These are phyloP conservation scores for Parus major DNA, from an alignment of 2,113 vertebrate genomes.

Conservation along the genomic window DNA sequence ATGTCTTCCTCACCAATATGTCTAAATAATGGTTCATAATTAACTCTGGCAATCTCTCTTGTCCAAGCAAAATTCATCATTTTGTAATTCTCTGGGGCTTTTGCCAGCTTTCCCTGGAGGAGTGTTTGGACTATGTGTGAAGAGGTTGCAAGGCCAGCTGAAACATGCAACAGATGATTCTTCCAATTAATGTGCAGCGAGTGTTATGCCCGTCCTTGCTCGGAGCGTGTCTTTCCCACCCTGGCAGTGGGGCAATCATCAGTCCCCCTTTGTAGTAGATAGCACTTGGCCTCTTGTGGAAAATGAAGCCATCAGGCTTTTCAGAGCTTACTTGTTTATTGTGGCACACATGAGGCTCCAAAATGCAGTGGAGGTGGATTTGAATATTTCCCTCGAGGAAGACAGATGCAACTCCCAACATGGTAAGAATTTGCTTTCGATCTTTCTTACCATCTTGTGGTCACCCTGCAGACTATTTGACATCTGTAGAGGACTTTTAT, in stretches of 20 bases:
- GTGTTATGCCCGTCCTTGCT: neutral
- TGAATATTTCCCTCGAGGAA: neutral
- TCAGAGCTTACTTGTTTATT: neutral
- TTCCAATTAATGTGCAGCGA: neutral
- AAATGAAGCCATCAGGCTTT: neutral
- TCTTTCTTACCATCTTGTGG: neutral
- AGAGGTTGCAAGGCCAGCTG: conserved; percentile 11
- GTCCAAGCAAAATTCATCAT: conserved; percentile 44
- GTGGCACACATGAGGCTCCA: neutral
- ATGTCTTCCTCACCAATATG: conserved; percentile 51
- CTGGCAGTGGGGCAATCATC: neutral
- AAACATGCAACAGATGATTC: neutral
- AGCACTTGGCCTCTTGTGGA: neutral
- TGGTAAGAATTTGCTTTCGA: neutral
- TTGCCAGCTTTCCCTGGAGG: conserved; percentile 1
- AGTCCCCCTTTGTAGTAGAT: neutral
- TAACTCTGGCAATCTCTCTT: conserved; percentile 48
- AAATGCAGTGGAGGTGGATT: neutral
- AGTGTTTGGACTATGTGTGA: conserved; percentile 30
- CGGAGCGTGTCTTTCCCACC: neutral
- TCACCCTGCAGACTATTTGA: neutral
- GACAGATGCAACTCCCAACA: neutral
- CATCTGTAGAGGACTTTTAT: neutral
- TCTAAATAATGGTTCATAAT: conserved; percentile 56
- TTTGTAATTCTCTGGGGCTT: conserved; percentile 33